A percentile compares a stretch with the other conserved stretches of the same genome.
Evolutionary conservation across 35 echinoderm and acorn worm genomes (phyloP).

Genomic region (Ptychodera flava): DNA sequence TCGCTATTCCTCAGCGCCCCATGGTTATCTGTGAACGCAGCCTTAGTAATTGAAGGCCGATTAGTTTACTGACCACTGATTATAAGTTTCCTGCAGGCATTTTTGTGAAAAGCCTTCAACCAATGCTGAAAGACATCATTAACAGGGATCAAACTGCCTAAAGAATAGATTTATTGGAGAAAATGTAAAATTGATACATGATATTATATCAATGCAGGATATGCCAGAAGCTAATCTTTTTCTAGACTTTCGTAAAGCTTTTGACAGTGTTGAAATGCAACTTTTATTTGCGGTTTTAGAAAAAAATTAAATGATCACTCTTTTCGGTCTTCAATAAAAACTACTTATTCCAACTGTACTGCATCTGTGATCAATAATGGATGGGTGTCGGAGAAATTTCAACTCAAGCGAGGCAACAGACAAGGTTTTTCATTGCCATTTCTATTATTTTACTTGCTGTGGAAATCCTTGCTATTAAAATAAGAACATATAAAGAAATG

Average conservation of each 20-base stretch:
- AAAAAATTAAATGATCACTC: background rate
- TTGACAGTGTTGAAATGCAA: background rate
- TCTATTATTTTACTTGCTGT: background rate
- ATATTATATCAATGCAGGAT: background rate
- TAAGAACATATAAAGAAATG: background rate
- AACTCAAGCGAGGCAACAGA: background rate
- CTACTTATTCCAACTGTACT: background rate
- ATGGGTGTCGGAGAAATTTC: background rate
- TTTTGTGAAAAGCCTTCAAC: background rate
- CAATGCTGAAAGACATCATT: background rate
- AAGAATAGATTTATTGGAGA: background rate
- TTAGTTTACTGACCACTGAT: conserved; percentile 8
- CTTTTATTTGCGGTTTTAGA: background rate
- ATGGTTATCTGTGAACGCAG: no score
- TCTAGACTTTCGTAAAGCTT: background rate
- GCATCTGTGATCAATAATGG: background rate
- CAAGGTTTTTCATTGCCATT: background rate
- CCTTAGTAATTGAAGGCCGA: conserved; percentile 10
- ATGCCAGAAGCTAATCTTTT: background rate
- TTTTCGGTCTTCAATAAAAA: background rate
- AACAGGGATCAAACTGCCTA: background rate
- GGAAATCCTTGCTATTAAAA: background rate
- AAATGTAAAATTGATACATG: background rate
- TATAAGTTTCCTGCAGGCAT: conserved; percentile 11
- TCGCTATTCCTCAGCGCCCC: no score